Base-by-base conservation (phyloP, 2,888 invertebrate species). In the Lasioglossum malachurum region DNA sequence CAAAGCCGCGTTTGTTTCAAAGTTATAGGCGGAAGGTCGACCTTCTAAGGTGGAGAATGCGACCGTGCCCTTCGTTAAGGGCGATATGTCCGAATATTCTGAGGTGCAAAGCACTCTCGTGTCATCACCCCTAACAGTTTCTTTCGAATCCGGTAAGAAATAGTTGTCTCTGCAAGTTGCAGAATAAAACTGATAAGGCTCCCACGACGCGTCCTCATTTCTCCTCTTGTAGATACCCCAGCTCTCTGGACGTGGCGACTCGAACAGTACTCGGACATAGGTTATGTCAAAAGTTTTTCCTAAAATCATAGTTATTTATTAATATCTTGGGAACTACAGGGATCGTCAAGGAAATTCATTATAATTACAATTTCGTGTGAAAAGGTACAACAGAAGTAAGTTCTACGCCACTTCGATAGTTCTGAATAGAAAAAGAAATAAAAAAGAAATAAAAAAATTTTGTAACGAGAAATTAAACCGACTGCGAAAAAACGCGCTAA, bases 221-320 rank as follows among this genome's bases (percentile, higher is more conserved):
- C 96, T 97, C 91, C 98, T 97, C 95, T 99, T 99, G 96, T 98
- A 99, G 92, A 99, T 98, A 38, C 98, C 98, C 96, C 99, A 99
- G 95, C 99, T 99, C 95, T 99, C 99, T 0, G 99, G 99, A 82
- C 99, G 96, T 0, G 99, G 99, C 0, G 99, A 99, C 94, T 98
- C 98, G 96, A 99, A 99, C 93, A 98, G 97, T 82, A 99, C 96
- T 79, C 99, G 97, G 41, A 99, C 98, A 95, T 99, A 99, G 0
- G 99, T 99, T 88, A 99, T 99, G 94, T 99, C 99, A 95, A 98
- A 99, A 0, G 99, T 97, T 96, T 99, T 99, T 57, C 98, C 99
- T 99, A 96, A 27, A 96, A 91, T 89, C 38, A 74, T 27, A 31
- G n/a, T 46, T 64, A 57, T 41, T 46, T 19, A 23, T 38, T 23